These are phyloP conservation scores for Phymatocera aterrima DNA, from an alignment of 2,888 invertebrate genomes.

Conservation along the genomic window DNA sequence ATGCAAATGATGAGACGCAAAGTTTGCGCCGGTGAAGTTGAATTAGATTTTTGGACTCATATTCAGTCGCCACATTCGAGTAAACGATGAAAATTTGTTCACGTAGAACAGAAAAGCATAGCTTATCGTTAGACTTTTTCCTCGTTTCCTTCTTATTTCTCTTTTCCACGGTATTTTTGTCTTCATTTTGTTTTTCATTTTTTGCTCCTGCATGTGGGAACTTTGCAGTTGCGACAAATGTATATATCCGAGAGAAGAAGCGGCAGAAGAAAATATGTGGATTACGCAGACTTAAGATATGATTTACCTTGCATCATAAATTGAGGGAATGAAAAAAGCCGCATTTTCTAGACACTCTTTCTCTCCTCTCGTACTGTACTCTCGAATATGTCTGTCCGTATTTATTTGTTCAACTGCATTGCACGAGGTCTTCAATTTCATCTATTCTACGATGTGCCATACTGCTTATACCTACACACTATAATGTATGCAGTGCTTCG, in stretches of 20 bases:
- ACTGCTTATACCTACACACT: not conserved
- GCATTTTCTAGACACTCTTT: not conserved
- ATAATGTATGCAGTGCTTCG: slow-evolving; percentile 14
- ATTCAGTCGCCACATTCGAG: not conserved
- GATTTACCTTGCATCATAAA: slow-evolving; percentile 40
- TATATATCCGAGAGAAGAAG: not conserved
- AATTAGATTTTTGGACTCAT: not conserved
- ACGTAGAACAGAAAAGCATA: not conserved
- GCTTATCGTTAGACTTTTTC: not conserved
- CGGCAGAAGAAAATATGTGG: slow-evolving; percentile 6
- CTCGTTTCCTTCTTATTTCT: not conserved
- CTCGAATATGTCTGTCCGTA: too few relatives aligned
- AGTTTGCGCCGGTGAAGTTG: not conserved
- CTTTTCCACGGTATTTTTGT: too few relatives aligned
- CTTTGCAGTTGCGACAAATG: slow-evolving; percentile 36
- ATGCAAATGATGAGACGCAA: too few relatives aligned
- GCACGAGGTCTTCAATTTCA: slow-evolving; percentile 40
- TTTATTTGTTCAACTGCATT: slow-evolving; percentile 37
- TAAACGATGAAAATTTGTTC: not conserved
- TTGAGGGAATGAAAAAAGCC: not conserved
- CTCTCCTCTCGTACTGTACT: not conserved
- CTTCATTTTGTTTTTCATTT: not conserved
- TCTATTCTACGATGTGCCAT: slow-evolving; percentile 18
- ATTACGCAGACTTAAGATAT: slow-evolving; percentile 42
- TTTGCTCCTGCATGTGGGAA: slow-evolving; percentile 9